A percentile compares a stretch with the other conserved stretches of the same genome.
phyloP scores from a whole-genome alignment of 2,797 vertebrate species.

The Lerista edwardsae region DNA sequence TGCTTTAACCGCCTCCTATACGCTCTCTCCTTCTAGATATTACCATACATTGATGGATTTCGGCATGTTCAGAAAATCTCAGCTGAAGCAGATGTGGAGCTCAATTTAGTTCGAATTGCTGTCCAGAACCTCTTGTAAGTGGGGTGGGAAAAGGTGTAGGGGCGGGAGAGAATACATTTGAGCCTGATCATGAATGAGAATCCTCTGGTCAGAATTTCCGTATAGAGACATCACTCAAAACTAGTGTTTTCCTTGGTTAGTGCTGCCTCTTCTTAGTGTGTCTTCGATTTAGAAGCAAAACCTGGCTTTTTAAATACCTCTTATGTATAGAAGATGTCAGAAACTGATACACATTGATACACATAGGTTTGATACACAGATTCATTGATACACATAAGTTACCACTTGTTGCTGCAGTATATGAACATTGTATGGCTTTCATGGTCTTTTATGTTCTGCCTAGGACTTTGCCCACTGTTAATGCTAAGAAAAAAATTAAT shows the following conservation, averaged over 20 bases:
- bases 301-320: too few relatives aligned
- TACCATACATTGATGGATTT: conserved; percentile 95
- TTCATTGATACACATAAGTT: neutral
- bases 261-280: neutral
- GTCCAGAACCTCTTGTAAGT: conserved; percentile 97
- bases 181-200: neutral
- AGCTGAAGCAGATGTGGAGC: conserved; percentile 94
- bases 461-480: neutral
- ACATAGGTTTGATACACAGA: neutral
- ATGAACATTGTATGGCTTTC: neutral
- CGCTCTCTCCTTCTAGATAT: conserved; percentile 81
- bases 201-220: neutral
- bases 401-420: neutral
- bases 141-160: conserved; percentile 57
- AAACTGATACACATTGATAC: neutral
- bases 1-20: neutral
- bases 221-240: neutral
- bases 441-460: neutral
- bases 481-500: neutral
- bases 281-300: neutral
- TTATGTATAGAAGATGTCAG: too few relatives aligned
- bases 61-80: conserved; percentile 97
- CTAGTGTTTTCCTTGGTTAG: neutral
- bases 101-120: conserved; percentile 96
- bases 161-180: neutral